A percentile compares a stretch with the other conserved stretches of the same genome.
Evolutionary conservation across 2,888 invertebrate genomes (phyloP).

Genomic region (Cordilura impudica): DNA sequence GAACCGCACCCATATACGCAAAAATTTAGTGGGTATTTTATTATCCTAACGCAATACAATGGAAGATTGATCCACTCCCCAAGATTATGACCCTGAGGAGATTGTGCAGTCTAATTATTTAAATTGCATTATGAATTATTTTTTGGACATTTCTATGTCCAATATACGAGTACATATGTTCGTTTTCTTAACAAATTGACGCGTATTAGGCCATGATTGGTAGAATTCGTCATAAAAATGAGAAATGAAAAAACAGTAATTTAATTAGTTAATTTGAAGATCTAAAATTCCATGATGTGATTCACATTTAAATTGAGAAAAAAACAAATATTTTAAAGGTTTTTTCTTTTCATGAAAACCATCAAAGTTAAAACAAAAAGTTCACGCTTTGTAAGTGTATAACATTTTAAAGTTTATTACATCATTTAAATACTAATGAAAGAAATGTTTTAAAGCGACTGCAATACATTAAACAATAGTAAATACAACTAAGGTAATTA

Average conservation of each 20-base stretch:
- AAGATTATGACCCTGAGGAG: too few species aligned
- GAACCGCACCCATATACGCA: too few species aligned
- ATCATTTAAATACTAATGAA: conserved; percentile 43
- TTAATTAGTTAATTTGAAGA: background rate
- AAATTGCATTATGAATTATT: too few species aligned
- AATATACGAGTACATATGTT: too few species aligned
- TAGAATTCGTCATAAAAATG: conserved; percentile 1
- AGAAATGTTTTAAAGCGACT: conserved; percentile 27
- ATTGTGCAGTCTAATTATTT: too few species aligned
- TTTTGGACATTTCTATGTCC: too few species aligned
- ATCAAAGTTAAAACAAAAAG: conserved; percentile 8
- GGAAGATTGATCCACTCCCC: too few species aligned
- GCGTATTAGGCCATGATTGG: conserved; percentile 25
- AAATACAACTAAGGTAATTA: conserved; percentile 42
- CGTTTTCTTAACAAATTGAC: conserved; percentile 24
- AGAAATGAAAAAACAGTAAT: background rate
- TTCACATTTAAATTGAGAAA: background rate
- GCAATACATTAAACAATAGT: conserved; percentile 24
- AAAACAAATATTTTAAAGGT: conserved; percentile 5
- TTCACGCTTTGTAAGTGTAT: conserved; percentile 1
- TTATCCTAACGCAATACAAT: too few species aligned
- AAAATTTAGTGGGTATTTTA: too few species aligned
- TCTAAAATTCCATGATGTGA: background rate
- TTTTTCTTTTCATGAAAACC: conserved; percentile 12
- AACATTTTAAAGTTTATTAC: conserved; percentile 37